These are phyloP conservation scores for Gymnocephalus cernua DNA, from an alignment of 2,113 vertebrate species.

Conservation along the genomic window DNA sequence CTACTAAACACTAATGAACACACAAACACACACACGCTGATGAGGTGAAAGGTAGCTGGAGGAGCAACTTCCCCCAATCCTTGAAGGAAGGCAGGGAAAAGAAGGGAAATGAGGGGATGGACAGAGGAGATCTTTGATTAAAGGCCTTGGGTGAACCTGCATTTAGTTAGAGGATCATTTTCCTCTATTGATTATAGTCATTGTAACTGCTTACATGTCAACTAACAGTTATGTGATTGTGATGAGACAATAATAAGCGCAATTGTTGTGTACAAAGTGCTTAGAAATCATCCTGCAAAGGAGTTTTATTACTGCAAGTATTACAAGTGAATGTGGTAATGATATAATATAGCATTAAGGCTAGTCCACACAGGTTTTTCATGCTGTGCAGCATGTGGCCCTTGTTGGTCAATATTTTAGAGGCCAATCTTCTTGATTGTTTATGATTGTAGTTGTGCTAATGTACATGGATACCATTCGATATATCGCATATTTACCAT, in stretches of 20 bases:
- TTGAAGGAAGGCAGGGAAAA: neutral
- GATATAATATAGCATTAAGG: neutral
- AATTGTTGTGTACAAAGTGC: too few relatives aligned
- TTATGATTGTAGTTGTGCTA: neutral
- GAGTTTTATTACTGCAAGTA: neutral
- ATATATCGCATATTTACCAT: neutral
- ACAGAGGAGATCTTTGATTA: neutral
- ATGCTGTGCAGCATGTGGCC: neutral
- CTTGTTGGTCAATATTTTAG: neutral
- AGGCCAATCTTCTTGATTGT: neutral
- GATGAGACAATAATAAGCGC: too few relatives aligned
- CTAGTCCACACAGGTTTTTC: neutral
- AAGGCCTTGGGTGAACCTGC: neutral
- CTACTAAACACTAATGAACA: constrained; percentile 50
- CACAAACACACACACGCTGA: constrained; percentile 10
- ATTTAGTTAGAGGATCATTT: neutral
- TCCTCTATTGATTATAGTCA: neutral
- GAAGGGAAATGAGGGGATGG: neutral
- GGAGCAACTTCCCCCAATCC: constrained; percentile 6
- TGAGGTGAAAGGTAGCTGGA: constrained; percentile 34
- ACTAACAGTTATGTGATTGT: too few relatives aligned
- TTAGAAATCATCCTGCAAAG: neutral
- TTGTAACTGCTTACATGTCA: too few relatives aligned
- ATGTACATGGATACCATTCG: neutral
- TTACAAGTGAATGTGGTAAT: neutral